Conservation (phyloP, 2,797 vertebrate genomes). For the Calcarius lapponicus region DNA sequence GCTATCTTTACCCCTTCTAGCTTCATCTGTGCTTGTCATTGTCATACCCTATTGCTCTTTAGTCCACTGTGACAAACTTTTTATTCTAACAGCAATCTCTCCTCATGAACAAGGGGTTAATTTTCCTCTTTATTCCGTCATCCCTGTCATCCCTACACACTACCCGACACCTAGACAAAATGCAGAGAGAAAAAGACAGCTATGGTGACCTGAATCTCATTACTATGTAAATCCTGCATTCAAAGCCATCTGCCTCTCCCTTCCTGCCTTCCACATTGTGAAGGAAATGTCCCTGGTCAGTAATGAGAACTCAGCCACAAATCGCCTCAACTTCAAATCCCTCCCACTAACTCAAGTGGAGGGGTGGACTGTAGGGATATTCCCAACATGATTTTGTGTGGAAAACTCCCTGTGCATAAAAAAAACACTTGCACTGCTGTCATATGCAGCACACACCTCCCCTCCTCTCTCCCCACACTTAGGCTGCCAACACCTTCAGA, state of each 20-base stretch:
- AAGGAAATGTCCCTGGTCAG: slow-evolving; percentile 52
- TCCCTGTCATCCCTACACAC: slow-evolving; percentile 6
- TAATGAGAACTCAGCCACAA: slow-evolving; percentile 38
- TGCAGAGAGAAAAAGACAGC: slow-evolving; percentile 65
- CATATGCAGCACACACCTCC: not conserved
- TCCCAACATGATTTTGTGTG: not conserved
- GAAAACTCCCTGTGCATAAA: slow-evolving; percentile 4
- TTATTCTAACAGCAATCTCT: not conserved
- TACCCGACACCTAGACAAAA: slow-evolving; percentile 63
- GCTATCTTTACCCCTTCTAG: not conserved
- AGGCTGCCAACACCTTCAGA: not conserved
- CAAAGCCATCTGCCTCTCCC: slow-evolving; percentile 71
- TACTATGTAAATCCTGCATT: slow-evolving; percentile 72
- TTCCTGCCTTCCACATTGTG: slow-evolving; percentile 51
- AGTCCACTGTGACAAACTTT: not conserved
- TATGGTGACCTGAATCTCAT: slow-evolving; percentile 70
- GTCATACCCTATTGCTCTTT: not conserved
- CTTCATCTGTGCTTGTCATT: not conserved
- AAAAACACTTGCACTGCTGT: not conserved
- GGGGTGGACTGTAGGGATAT: not conserved
- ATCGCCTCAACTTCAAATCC: slow-evolving; percentile 25
- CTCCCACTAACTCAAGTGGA: slow-evolving; percentile 13
- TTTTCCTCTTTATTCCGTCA: slow-evolving; percentile 4
- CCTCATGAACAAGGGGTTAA: slow-evolving; percentile 54
- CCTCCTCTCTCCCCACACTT: not conserved